Base-by-base conservation (phyloP, 1,140 invertebrate species). In the Apis florea region DNA sequence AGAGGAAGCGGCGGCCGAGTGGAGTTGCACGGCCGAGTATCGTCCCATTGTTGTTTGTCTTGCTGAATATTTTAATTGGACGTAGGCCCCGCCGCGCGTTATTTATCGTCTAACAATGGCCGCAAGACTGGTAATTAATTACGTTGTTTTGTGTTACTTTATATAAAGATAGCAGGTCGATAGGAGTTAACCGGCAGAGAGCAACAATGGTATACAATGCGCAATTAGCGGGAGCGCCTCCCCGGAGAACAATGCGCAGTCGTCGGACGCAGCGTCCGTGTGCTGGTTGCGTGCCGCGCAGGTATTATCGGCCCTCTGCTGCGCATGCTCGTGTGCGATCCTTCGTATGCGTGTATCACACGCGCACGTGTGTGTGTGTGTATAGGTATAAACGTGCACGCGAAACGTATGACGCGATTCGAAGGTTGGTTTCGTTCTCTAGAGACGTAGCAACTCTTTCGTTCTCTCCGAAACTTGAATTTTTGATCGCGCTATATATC, bases 41-140 rank as follows among this genome's bases (percentile, higher is more conserved):
- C 84, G 86, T 89, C 88, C 83, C 92, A 93, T 93, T 93, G 92
- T 93, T 93, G 92, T 93, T 93, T 93, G 92, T 93, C 92, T 93
- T 90, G 88, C 76, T 93, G 92, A 93, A 93, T 93, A 93, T 93
- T 93, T 93, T 93, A 93, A 93, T 93, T 93, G 92, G 93, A 91
- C 90, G 84, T 88, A 84, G 84, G 81, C 70, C 73, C 83, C 66
- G 79, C 58, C 77, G 87, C 77, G 88, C 83, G 92, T 93, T 93
- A 93, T 93, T 93, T 93, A 93, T 93, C 90, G 91, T 93, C 89
- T 90, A 93, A 93, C 92, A 93, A 93, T 93, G 90, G 88, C 72
- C 88, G 89, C 83, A 90, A 90, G 91, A 93, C 92, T 92, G 92
- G 89, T 92, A 93, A 93, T 93, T 93, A 93, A 93, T 93, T 93